These are phyloP conservation scores for Petrophora chlorosata DNA, from an alignment of 2,888 invertebrate genomes.

Conservation along the genomic window DNA sequence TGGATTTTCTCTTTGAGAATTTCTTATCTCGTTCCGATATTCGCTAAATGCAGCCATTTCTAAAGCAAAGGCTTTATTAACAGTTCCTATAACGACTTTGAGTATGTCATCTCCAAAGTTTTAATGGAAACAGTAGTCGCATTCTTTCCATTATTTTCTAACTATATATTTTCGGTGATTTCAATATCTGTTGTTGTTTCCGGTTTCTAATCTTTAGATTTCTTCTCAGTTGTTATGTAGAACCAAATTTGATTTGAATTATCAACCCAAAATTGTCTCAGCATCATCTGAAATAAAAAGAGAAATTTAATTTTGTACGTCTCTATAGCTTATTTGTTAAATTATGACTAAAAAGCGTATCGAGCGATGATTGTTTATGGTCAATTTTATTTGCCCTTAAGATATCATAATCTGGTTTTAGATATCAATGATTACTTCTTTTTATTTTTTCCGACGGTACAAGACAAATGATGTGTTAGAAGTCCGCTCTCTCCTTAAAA, in stretches of 20 bases:
- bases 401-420: neutral
- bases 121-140: neutral
- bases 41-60: conserved; percentile 23
- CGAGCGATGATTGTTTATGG: neutral
- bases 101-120: conserved; percentile 10
- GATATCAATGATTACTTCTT: too few relatives aligned
- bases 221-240: conserved; percentile 12
- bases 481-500: too few relatives aligned
- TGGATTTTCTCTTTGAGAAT: conserved; percentile 18
- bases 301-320: conserved; percentile 30
- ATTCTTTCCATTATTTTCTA: conserved; percentile 14
- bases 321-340: neutral
- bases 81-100: neutral
- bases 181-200: conserved; percentile 24
- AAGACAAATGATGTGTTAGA: too few relatives aligned
- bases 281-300: conserved; percentile 53
- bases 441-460: too few relatives aligned
- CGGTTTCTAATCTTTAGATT: conserved; percentile 27
- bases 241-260: conserved; percentile 34
- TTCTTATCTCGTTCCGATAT: conserved; percentile 17
- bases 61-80: neutral
- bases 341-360: neutral
- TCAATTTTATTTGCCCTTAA: neutral
- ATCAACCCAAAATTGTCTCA: conserved; percentile 35
- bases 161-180: neutral